Evolutionary conservation across 2,797 vertebrate species (phyloP), one percentile per base, ranked within the genome.

Genomic region (Rhinoraja longicauda): DNA sequence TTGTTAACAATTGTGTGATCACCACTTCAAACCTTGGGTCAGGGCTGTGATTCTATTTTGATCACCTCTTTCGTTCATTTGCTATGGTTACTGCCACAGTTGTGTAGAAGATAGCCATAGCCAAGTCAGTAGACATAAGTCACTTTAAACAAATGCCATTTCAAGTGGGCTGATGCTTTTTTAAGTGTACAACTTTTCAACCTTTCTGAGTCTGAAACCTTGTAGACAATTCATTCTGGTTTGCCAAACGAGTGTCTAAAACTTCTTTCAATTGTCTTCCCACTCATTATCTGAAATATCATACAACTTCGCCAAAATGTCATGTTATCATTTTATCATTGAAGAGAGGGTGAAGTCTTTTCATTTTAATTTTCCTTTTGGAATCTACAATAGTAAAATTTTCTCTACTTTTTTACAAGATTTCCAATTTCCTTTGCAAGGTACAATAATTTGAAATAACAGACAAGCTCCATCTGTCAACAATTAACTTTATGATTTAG

Each of bases 401-500:
- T 82, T 57, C 17, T 39, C 7, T 29, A 82, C 4, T 53, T 82
- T 78, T 53, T 91, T 45, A 73, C 36, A 17, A 19, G 29, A 88
- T 67, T 88, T 36, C 36, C 45, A 4, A 73, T 92, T 73, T 72
- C 70, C 45, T 92, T 45, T 75, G 26, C 92, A 70, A 75, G 72
- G 24, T 73, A 92, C 29, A 73, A 92, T 57, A 36, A 92, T 73
- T 53, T 57, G 39, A 92, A 92, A 75, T 92, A 53, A 0, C 24
- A 39, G 36, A 73, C 21, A 45, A 75, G 45, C 70, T 57, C 73
- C 70, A 92, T 75, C 70, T 92, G 90, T 29, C 72, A 92, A 39
- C 36, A n/a, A 75, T 92, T 92, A 92, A 45, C 4, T 92, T 92
- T 73, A 92, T 75, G 45, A 15, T 92, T 75, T 92, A 19, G 67